These are phyloP conservation scores for Anastatus disparis DNA, from an alignment of 1,140 invertebrate species.

Conservation along the genomic window DNA sequence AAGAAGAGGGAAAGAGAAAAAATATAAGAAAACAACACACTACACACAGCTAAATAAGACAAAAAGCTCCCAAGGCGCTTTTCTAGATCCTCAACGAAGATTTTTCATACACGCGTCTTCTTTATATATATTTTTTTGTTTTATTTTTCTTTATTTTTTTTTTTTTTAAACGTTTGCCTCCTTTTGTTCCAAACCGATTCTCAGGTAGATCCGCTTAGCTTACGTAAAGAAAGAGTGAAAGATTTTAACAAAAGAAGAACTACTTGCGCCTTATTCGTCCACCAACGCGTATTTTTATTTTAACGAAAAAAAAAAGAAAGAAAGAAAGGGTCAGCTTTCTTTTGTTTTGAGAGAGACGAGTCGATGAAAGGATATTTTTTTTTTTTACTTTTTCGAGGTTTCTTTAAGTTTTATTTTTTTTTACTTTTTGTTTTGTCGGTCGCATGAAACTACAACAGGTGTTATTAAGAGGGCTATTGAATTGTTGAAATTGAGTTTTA, in stretches of 20 bases:
- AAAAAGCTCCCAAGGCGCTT: slow-evolving; percentile 9
- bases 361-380: neutral
- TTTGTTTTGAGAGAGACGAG: neutral
- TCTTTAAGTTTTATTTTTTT: neutral
- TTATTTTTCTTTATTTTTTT: too few relatives aligned
- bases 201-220: neutral
- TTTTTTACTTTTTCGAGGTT: too few relatives aligned
- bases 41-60: too few relatives aligned
- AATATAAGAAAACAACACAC: too few relatives aligned
- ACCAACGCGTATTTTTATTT: neutral
- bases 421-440: too few relatives aligned
- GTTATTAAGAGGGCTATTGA: neutral
- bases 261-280: too few relatives aligned
- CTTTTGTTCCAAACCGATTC: neutral
- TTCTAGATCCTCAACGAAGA: slow-evolving; percentile 16
- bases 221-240: neutral
- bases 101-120: too few relatives aligned
- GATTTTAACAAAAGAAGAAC: neutral
- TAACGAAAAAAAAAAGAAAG: neutral
- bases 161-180: neutral
- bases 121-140: too few relatives aligned
- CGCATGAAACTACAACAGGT: too few relatives aligned
- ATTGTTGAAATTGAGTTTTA: too few relatives aligned
- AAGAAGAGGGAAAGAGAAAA: too few relatives aligned
- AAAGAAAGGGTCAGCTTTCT: too few relatives aligned